Evolutionary conservation across 2,113 vertebrate genomes (phyloP).

Genomic region (Heliornis fulica): DNA sequence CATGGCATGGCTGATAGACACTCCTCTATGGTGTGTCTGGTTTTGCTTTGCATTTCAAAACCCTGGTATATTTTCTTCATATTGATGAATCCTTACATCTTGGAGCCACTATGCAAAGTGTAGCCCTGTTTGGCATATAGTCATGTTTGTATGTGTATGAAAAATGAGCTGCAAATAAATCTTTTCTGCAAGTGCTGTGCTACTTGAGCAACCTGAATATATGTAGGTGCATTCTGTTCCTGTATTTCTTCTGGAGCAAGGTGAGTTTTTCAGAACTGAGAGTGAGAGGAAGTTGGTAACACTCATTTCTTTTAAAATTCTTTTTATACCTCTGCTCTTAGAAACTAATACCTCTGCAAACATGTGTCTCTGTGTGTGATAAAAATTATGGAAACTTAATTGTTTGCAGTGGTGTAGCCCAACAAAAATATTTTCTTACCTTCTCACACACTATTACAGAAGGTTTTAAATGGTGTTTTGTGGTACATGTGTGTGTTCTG

Average conservation of each 20-base stretch:
- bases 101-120: not conserved
- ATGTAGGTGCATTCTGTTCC: not conserved
- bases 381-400: not conserved
- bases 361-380: not conserved
- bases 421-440: not conserved
- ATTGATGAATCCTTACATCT: not conserved
- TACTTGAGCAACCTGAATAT: not conserved
- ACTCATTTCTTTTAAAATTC: not conserved
- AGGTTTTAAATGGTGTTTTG: not conserved
- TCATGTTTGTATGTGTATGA: fast-evolving
- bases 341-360: not conserved
- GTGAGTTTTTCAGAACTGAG: not conserved
- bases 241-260: not conserved
- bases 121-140: not conserved
- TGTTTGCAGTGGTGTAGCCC: not conserved
- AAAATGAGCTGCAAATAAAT: not conserved
- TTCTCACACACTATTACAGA: not conserved
- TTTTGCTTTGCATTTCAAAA: not conserved
- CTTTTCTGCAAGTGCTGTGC: not conserved
- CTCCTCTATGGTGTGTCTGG: fast-evolving
- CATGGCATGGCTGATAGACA: not conserved
- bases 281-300: not conserved
- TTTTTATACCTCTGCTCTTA: not conserved
- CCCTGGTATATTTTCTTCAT: not conserved
- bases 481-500: not conserved